phyloP scores from a whole-genome alignment of 2,113 vertebrate species.

The Recurvirostra avosetta region DNA sequence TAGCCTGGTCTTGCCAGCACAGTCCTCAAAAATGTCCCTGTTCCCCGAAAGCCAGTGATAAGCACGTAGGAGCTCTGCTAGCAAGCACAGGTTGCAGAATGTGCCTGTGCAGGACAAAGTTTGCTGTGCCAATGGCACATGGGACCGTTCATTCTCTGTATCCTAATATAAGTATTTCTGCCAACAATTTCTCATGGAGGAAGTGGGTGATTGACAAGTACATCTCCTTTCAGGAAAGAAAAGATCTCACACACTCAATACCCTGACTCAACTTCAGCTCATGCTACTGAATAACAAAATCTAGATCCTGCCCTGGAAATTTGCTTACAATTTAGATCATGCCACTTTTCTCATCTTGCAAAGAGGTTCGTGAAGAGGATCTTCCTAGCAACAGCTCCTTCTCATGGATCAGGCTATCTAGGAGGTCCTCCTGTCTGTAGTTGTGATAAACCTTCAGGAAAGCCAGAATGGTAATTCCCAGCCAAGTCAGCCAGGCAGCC shows the following conservation, averaged over 20 bases:
- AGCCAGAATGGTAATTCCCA: slow-evolving; percentile 87
- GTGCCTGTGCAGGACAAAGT: neutral
- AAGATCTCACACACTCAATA: neutral
- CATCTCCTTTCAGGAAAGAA: neutral
- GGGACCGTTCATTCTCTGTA: neutral
- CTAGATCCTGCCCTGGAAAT: slow-evolving; percentile 7
- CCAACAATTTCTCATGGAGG: neutral
- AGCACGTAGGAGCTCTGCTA: neutral
- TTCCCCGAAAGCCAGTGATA: neutral
- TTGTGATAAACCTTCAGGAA: slow-evolving; percentile 96
- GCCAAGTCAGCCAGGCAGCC: slow-evolving; percentile 95
- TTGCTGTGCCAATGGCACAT: neutral
- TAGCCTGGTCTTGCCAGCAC: neutral
- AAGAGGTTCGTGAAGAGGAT: slow-evolving; percentile 75
- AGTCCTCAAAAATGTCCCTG: neutral
- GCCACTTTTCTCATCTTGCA: slow-evolving; percentile 82
- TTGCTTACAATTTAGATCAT: slow-evolving; percentile 78
- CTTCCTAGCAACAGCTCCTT: slow-evolving; percentile 92
- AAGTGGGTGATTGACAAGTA: neutral
- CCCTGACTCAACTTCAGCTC: neutral
- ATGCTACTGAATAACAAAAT: neutral
- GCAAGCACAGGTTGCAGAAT: neutral
- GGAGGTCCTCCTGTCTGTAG: slow-evolving; percentile 92
- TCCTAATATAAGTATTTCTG: neutral
- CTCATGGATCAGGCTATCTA: slow-evolving; percentile 93